Base-by-base conservation (phyloP, 2,888 invertebrate genomes). In the Coenonympha glycerion region DNA sequence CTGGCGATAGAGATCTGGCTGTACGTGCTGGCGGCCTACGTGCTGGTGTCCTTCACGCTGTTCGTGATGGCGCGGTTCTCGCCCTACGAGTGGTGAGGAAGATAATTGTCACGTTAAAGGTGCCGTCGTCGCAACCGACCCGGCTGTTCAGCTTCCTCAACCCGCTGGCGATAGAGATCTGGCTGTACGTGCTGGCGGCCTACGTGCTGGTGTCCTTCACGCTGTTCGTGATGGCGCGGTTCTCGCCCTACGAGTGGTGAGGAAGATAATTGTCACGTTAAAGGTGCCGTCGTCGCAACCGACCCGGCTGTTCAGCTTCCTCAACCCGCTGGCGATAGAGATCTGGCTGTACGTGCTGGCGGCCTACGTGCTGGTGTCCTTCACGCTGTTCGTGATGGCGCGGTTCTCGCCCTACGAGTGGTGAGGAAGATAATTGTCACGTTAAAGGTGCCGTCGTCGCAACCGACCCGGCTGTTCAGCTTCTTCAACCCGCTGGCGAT, bases 1-100 rank as follows among this genome's bases (percentile, higher is more conserved):
- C 88, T 99, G 68, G 97, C 97, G 1, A 92, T 96, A 64, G 96
- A 98, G 86, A 98, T 99, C 64, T 99, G 99, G 99, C 88, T 98
- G 58, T 95, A 97, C 87, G 95, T 97, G 53, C 84, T 97, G 59
- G 95, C 96, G 16, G 97, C 98, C 11, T 99, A 98, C 81, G 90
- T 98, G 61, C 90, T 98, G 61, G 98, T 98, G 57, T 95, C 95
- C 18, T 95, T 96, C 76, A 96, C 96, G 0, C 89, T 99, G 63
- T 98, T 98, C 81, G 95, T 99, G 47, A 95, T 99, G 91, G 98
- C 98, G 5, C 89, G 98, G 59, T 98, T n/a, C n/a, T n/a, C n/a
- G n/a, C n/a, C n/a, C n/a, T n/a, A n/a, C n/a, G n/a, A n/a, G n/a
- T n/a, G n/a, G n/a, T n/a, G n/a, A n/a, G n/a, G n/a, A 11, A 9